Percentiles rank a stretch among this genome's conserved stretches.
Conservation (phyloP, 2,113 vertebrate species). For the Sinosuthora webbiana region DNA sequence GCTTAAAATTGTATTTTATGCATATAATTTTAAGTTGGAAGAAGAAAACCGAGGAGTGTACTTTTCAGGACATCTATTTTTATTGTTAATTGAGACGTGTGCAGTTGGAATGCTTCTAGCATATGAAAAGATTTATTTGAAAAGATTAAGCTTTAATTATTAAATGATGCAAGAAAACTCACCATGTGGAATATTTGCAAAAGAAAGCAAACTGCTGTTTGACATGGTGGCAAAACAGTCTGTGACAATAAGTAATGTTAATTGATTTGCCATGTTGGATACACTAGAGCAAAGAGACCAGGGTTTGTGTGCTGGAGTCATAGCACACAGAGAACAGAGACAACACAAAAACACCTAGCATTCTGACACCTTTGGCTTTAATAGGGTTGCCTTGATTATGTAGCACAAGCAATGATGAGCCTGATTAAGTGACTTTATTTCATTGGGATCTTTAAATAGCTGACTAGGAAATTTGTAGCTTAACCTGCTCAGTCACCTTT, state of each 20-base stretch:
- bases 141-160: slow-evolving; percentile 5
- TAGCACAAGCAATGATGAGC: slow-evolving; percentile 28
- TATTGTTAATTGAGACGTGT: neutral
- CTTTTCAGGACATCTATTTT: neutral
- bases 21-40: neutral
- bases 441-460: slow-evolving; percentile 61
- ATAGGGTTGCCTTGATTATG: slow-evolving; percentile 48
- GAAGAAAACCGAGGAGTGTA: neutral
- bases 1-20: neutral
- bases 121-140: neutral
- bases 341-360: neutral
- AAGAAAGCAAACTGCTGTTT: slow-evolving; percentile 4
- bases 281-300: neutral
- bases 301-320: neutral
- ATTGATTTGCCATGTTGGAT: neutral
- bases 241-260: neutral
- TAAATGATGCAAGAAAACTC: neutral
- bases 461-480: slow-evolving; percentile 60
- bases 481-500: slow-evolving; percentile 59
- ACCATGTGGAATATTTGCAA: neutral
- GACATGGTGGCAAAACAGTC: neutral
- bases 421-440: slow-evolving; percentile 70
- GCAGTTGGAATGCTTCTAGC: neutral
- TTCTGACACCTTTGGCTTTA: slow-evolving; percentile 51
- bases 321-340: neutral